A percentile compares a stretch with the other conserved stretches of the same genome.
Evolutionary conservation across 2,113 vertebrate species (phyloP).

Genomic region (Amphiprion ocellaris): DNA sequence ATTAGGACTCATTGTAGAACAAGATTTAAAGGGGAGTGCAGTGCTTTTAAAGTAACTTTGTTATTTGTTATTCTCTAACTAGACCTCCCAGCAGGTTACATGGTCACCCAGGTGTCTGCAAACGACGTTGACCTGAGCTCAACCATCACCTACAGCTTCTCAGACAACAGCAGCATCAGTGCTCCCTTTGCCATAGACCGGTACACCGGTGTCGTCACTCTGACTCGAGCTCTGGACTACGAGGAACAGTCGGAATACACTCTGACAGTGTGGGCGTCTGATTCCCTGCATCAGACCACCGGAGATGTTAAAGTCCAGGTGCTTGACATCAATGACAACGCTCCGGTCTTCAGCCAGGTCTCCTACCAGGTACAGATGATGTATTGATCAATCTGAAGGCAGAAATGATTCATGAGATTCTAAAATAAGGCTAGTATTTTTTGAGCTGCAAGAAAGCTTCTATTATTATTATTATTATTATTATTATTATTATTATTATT

Average conservation of each 20-base stretch:
- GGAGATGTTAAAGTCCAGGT: slow-evolving; percentile 85
- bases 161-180: slow-evolving; percentile 76
- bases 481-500: background rate
- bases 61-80: slow-evolving; percentile 42
- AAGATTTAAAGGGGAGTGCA: background rate
- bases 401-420: background rate
- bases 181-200: slow-evolving; percentile 87
- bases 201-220: slow-evolving; percentile 85
- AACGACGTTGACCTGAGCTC: slow-evolving; percentile 90
- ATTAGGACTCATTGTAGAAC: background rate
- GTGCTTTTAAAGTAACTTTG: background rate
- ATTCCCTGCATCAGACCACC: slow-evolving; percentile 87
- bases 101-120: slow-evolving; percentile 87
- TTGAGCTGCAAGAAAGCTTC: no score
- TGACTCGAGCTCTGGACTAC: slow-evolving; percentile 88
- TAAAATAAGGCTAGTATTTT: no score
- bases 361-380: slow-evolving; percentile 85
- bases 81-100: slow-evolving; percentile 89
- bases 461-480: background rate
- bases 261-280: slow-evolving; percentile 86
- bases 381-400: background rate
- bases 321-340: slow-evolving; percentile 92
- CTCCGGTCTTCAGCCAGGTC: slow-evolving; percentile 89
- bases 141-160: slow-evolving; percentile 88
- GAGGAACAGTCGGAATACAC: slow-evolving; percentile 85